Evolutionary conservation across 2,797 vertebrate species (phyloP), one percentile per base, ranked within the genome.

Genomic region (Fistularia commersonii): DNA sequence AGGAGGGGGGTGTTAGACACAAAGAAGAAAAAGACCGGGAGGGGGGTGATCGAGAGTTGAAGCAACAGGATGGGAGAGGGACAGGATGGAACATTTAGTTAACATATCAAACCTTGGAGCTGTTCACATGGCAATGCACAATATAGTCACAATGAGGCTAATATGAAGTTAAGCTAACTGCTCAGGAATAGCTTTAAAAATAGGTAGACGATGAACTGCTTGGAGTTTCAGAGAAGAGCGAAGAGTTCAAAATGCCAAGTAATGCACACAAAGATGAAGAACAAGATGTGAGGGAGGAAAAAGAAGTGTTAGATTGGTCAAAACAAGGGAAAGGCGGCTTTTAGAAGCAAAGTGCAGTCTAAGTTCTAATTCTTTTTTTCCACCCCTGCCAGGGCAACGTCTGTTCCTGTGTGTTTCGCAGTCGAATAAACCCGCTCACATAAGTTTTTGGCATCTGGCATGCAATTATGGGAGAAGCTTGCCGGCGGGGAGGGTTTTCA

Each of bases 211-310:
- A 23, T 2, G 23, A 23, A 23, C 23, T 23, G 23, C 23, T 23
- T 23, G 23, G 23, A 4, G 23, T 23, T 23, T 23, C 23, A 23
- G 23, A 23, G 23, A 23, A 23, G 23, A 23, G 23, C 4, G 9
- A 11, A 1, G 41, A 39, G 23, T 45, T 43, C 8, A 54, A 48
- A 54, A 67, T 48, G 53, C 56, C 2, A 1, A 38, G 35, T 23
- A 57, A 45, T 13, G 47, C 54, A 74, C 45, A 61, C 15, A 61
- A 36, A 59, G 32, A 3, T 41, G 3, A 64, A 36, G 40, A 64
- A 1, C 44, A n/a, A 36, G 43, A 51, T 45, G 43, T 49, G 42
- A 13, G 8, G 46, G 11, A 3, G 56, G 7, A 48, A 57, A 45
- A 56, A 51, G 1, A 47, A 53, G 49, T 13, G 31, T 32, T 0